Evolutionary conservation across 2,888 invertebrate genomes (phyloP).

Genomic region (Nineta flava): DNA sequence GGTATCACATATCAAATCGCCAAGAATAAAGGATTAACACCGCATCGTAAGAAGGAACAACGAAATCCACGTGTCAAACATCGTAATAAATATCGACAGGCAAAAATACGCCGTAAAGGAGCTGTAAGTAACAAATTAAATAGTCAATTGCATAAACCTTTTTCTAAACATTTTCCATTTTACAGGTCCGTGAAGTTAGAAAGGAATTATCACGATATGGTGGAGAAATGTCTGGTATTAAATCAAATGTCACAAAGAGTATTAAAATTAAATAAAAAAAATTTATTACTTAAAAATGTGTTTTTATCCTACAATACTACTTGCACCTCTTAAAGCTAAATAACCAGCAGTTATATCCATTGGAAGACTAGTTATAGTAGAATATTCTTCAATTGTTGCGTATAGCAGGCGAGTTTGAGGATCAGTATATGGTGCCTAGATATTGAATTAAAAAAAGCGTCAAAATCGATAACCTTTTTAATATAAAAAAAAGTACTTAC

Average conservation of each 20-base stretch:
- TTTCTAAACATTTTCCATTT: slow-evolving; percentile 9
- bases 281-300: not conserved
- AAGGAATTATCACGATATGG: slow-evolving; percentile 69
- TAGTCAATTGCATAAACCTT: not conserved
- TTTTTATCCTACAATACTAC: slow-evolving; percentile 50
- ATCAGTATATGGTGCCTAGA: slow-evolving; percentile 69
- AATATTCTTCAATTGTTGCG: slow-evolving; percentile 75
- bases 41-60: slow-evolving; percentile 78
- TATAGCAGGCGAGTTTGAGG: slow-evolving; percentile 79
- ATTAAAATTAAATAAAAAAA: slow-evolving; percentile 61
- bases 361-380: slow-evolving; percentile 68
- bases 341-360: slow-evolving; percentile 88
- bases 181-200: slow-evolving; percentile 57
- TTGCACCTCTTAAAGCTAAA: slow-evolving; percentile 68
- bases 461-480: not conserved
- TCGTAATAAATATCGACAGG: slow-evolving; percentile 81
- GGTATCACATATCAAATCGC: slow-evolving; percentile 86
- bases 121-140: slow-evolving; percentile 41
- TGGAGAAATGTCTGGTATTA: slow-evolving; percentile 91
- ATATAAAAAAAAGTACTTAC: slow-evolving; percentile 26
- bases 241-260: slow-evolving; percentile 74
- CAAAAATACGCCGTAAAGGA: slow-evolving; percentile 82
- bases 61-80: slow-evolving; percentile 93
- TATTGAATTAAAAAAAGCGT: slow-evolving; percentile 6
- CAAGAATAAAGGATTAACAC: slow-evolving; percentile 89